Conservation (phyloP, 2,888 invertebrate species). For the Tanytarsus gracilentus region DNA sequence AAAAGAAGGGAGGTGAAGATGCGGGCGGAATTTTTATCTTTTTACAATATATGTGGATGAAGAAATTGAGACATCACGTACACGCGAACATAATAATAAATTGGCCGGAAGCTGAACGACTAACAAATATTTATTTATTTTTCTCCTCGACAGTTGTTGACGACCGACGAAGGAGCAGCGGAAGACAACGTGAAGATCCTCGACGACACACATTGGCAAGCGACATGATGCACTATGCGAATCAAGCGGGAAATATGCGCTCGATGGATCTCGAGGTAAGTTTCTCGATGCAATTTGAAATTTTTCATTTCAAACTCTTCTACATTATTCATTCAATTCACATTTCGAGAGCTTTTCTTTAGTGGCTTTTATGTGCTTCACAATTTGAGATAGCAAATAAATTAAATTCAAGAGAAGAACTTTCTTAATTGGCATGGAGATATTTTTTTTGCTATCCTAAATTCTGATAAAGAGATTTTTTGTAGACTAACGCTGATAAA, state of each 20-base stretch:
- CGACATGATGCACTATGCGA: constrained; percentile 55
- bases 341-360: neutral
- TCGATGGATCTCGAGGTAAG: constrained; percentile 69
- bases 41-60: too few species aligned
- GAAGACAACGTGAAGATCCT: constrained; percentile 70
- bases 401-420: neutral
- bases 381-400: neutral
- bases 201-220: constrained; percentile 70
- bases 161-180: constrained; percentile 38
- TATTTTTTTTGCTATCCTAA: neutral
- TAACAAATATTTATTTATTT: constrained; percentile 20
- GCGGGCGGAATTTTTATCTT: too few species aligned
- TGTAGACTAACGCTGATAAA: neutral
- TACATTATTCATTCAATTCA: neutral
- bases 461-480: neutral
- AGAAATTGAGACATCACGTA: too few species aligned
- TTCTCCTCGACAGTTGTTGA: constrained; percentile 35
- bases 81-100: neutral
- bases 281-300: neutral
- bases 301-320: neutral
- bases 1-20: too few species aligned
- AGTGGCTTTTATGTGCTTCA: constrained; percentile 1
- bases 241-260: constrained; percentile 45
- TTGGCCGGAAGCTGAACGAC: neutral
- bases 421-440: constrained; percentile 5